Base-by-base conservation (phyloP, 2,113 vertebrate species). In the Gallinago paraguaiae region DNA sequence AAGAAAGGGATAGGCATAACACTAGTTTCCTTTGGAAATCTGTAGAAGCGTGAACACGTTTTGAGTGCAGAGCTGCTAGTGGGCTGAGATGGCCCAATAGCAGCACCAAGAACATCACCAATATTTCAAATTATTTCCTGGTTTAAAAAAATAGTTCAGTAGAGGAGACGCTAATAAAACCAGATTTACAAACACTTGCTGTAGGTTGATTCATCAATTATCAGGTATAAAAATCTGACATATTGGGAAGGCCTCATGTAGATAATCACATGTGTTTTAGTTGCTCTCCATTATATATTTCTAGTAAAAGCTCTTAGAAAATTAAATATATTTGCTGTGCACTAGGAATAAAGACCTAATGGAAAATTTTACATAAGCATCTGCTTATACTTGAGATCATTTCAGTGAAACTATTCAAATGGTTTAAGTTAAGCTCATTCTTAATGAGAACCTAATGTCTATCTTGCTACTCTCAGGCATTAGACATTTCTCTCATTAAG, bases 151-250 rank as follows among this genome's bases (percentile, higher is more conserved):
- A 63, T n/a, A 70, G 16, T 10, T 64, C 28, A 31, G 10, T 45
- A 72, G 7, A 69, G 15, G 69, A 83, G 43, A 31, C 20, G 35
- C 37, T 50, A 68, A 51, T 35, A 67, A 64, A 86, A 69, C 7
- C 48, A 59, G 41, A 68, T 90, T 75, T 82, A 65, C 35, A 48
- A 76, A 72, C 65, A 19, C 16, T 70, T 13, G 2, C 41, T 75
- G 31, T 71, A 72, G 35, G 31, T 39, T 72, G 85, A 53, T 17
- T 61, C 4, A 0, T 78, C 39, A 83, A 13, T 91, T 64, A 27
- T 77, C 28, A 64, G 28, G 4, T 37, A 7, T 56, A 28, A 76
- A 69, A 80, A 67, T 12, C 1, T 5, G 0, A 30, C 0, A 0
- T 78, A 6, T 25, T 91, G 43, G 13, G 60, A 88, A 84, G 30